Evolutionary conservation across 2,888 invertebrate species (phyloP), one percentile per base, ranked within the genome.

Genomic region (Tridacna gigas): DNA sequence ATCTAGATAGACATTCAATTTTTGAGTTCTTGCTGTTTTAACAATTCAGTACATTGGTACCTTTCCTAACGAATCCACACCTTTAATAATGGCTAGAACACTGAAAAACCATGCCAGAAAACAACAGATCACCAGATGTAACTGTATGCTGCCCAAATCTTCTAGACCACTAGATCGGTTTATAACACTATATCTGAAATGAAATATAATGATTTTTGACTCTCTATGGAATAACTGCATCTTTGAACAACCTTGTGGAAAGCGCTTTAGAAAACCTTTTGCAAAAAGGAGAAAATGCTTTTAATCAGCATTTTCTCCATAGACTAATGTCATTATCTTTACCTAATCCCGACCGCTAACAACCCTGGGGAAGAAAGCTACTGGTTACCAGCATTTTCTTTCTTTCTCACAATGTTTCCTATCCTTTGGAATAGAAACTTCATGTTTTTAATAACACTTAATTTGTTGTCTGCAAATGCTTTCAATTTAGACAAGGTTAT

Each of bases 61-160:
- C 83, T 86, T 86, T 25, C 86, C 86, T 15, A 86, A 65, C 18
- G 86, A 71, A 26, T 78, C 78, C 15, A 86, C 86, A 37, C 86
- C 86, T n/a, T 82, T 82, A 28, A 86, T 83, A 12, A 83, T 75
- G 13, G 86, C 86, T n/a, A 80, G 51, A n/a, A 83, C 80, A 26
- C 74, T 76, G n/a, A 83, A 47, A 9, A 77, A n/a, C 86, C 86
- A 86, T 15, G 82, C 77, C 22, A 86, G 28, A n/a, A 86, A 80
- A 11, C 78, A 73, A 47, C 80, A 80, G n/a, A 86, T 71, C 9
- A 86, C 75, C 22, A 86, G 73, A 63, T 86, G 86, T 5, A 51
- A 37, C 45, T 86, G 86, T 18, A 86, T 15, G 47, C 80, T 73
- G 0, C 86, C 86, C 69, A 86, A 47, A 13, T 86, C 77, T 28